Conservation (phyloP, 2,113 vertebrate genomes). For the Labeo rohita region DNA sequence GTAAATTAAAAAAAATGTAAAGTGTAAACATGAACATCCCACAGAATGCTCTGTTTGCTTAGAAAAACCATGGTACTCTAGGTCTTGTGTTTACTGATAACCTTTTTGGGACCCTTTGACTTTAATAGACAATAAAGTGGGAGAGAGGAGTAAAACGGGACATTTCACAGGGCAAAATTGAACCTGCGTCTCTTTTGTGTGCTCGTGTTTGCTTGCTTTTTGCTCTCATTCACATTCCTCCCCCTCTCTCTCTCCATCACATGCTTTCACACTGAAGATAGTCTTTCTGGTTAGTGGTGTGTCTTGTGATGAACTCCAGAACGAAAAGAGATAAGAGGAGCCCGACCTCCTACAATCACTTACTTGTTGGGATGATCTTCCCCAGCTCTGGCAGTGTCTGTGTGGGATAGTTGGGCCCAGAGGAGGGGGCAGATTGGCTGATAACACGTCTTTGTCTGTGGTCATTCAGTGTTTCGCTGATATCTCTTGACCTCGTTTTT, state of each 20-base stretch:
- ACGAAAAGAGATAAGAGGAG: constrained; percentile 27
- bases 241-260: background rate
- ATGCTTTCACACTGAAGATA: constrained; percentile 31
- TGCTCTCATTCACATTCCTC: background rate
- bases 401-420: constrained; percentile 12
- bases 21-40: background rate
- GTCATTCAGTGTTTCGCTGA: constrained; percentile 29
- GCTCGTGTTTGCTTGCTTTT: background rate
- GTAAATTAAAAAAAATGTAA: background rate
- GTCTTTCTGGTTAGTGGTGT: background rate
- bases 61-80: background rate
- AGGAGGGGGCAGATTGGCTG: constrained; percentile 21
- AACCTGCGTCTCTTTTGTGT: background rate
- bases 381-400: constrained; percentile 3
- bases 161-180: background rate
- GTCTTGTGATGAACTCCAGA: constrained; percentile 35
- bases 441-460: constrained; percentile 41
- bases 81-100: background rate
- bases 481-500: constrained; percentile 42
- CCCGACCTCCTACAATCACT: constrained; percentile 29
- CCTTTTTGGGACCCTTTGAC: background rate
- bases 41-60: background rate
- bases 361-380: constrained; percentile 37
- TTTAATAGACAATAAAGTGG: background rate
- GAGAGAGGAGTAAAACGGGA: background rate